phyloP scores from a whole-genome alignment of 2,797 vertebrate species.

The Coracias cyanogaster region DNA sequence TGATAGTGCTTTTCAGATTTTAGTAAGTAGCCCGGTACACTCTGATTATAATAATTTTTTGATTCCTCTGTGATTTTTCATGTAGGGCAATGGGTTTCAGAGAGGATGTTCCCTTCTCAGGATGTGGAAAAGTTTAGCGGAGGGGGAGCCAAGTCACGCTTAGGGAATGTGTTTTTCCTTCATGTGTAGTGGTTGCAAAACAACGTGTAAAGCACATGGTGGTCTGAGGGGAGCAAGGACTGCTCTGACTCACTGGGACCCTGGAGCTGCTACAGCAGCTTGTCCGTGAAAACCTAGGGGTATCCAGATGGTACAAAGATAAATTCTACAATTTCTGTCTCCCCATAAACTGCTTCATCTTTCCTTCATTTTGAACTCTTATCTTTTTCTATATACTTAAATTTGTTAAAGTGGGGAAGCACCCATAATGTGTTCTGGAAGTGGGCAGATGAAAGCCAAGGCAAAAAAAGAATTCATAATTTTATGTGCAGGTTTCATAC shows the following conservation, averaged over 20 bases:
- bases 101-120: background rate
- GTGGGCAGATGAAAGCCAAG: constrained; percentile 14
- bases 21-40: background rate
- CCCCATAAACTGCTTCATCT: background rate
- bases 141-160: background rate
- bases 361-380: background rate
- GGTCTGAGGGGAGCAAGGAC: background rate
- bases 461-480: background rate
- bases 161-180: background rate
- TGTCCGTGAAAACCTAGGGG: background rate
- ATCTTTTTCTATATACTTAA: background rate
- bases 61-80: background rate
- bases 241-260: background rate
- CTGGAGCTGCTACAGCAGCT: background rate
- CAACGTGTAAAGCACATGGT: rapidly evolving
- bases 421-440: background rate
- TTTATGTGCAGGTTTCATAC: background rate
- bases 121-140: background rate
- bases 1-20: background rate
- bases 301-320: background rate
- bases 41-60: background rate
- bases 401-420: background rate
- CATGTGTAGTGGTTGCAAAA: background rate
- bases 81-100: background rate
- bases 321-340: background rate